phyloP scores from a whole-genome alignment of 1,140 invertebrate genomes.

The Zeugodacus cucurbitae region DNA sequence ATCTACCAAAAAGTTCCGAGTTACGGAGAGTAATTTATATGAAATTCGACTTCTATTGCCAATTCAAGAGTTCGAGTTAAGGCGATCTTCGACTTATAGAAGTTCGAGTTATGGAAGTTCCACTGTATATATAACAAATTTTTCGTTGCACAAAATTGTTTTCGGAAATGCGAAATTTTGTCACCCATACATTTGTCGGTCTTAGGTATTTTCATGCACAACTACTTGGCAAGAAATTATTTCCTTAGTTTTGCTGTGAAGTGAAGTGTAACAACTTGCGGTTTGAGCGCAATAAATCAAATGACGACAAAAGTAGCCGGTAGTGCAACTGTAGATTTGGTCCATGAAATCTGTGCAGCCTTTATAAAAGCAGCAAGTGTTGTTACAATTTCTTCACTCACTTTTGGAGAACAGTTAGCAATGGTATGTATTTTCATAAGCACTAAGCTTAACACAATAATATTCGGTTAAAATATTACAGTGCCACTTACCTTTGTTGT shows the following conservation, averaged over 20 bases:
- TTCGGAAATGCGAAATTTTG: background rate
- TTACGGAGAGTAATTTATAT: no score
- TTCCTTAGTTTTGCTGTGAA: background rate
- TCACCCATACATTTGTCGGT: background rate
- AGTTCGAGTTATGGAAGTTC: no score
- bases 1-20: no score
- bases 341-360: background rate
- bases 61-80: no score
- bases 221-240: background rate
- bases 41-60: no score
- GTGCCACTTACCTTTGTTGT: background rate
- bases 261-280: background rate
- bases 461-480: background rate
- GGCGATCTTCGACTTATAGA: no score
- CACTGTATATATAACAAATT: background rate
- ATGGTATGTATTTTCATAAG: background rate
- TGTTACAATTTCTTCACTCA: background rate
- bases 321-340: background rate
- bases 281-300: conserved; percentile 16
- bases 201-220: background rate
- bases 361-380: background rate
- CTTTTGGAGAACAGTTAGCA: background rate
- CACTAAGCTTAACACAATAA: background rate
- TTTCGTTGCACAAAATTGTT: background rate
- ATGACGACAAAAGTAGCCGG: background rate